Evolutionary conservation across 2,888 invertebrate genomes (phyloP).

Genomic region (Drosophila paramelanica): DNA sequence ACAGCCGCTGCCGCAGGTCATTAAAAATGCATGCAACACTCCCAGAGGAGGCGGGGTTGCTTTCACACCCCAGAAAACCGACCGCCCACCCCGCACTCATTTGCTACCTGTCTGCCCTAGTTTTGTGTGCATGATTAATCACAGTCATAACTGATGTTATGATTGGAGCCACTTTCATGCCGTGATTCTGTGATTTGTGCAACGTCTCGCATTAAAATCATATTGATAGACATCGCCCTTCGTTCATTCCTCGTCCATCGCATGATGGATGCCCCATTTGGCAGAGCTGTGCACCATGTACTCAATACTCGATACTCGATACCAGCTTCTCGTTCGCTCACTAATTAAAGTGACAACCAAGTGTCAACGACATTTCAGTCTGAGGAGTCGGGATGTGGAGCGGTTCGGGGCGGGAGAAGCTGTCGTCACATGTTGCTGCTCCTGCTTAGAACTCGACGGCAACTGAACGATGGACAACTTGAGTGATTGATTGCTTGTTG

Average conservation of each 20-base stretch:
- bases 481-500: slow-evolving; percentile 69
- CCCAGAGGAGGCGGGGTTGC: background rate
- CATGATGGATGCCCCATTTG: slow-evolving; percentile 48
- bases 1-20: slow-evolving; percentile 44
- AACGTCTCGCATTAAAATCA: slow-evolving; percentile 55
- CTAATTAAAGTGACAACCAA: slow-evolving; percentile 66
- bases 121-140: slow-evolving; percentile 56
- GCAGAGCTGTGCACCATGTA: slow-evolving; percentile 1
- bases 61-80: background rate
- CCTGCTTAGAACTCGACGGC: slow-evolving; percentile 18
- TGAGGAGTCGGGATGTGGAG: background rate
- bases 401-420: background rate
- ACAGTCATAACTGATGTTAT: slow-evolving; percentile 41
- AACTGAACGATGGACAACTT: slow-evolving; percentile 27
- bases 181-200: slow-evolving; percentile 52
- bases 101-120: slow-evolving; percentile 26
- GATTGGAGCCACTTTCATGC: slow-evolving; percentile 57
- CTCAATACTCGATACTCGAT: slow-evolving; percentile 7
- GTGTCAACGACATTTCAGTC: slow-evolving; percentile 53
- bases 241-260: background rate
- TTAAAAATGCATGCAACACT: slow-evolving; percentile 52
- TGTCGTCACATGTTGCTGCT: slow-evolving; percentile 54
- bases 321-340: slow-evolving; percentile 18
- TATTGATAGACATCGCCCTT: slow-evolving; percentile 29
- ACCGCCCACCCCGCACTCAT: background rate